Conservation (phyloP, 1,140 invertebrate genomes). For the Apis mellifera region DNA sequence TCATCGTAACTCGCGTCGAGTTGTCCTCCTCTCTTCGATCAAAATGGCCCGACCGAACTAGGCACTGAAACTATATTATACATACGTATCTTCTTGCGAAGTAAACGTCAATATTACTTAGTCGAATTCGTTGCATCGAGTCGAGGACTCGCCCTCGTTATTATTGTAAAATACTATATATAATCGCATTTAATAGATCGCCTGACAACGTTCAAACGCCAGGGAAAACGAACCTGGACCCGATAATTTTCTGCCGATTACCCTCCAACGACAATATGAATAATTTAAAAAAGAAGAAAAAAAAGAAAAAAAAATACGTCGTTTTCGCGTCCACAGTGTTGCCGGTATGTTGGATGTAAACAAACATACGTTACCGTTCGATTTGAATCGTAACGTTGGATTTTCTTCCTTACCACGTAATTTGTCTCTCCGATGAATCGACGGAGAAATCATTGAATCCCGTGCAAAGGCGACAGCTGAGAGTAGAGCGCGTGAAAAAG, state of each 20-base stretch:
- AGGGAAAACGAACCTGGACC: slow-evolving; percentile 23
- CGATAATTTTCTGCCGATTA: slow-evolving; percentile 34
- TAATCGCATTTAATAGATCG: slow-evolving; percentile 55
- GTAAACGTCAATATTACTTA: slow-evolving; percentile 62
- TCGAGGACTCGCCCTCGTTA: slow-evolving; percentile 28
- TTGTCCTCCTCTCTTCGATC: slow-evolving; percentile 37
- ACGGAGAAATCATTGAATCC: slow-evolving; percentile 1
- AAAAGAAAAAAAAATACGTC: neutral
- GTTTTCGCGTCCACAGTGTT: slow-evolving; percentile 33
- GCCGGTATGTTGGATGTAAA: neutral
- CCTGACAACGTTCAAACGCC: slow-evolving; percentile 51
- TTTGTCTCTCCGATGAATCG: too few species aligned
- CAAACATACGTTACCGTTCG: neutral
- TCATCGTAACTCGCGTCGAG: neutral
- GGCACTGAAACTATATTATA: slow-evolving; percentile 58
- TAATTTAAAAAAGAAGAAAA: neutral
- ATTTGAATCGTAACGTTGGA: neutral
- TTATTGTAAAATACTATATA: slow-evolving; percentile 50
- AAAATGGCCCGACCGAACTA: slow-evolving; percentile 31
- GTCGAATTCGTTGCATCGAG: slow-evolving; percentile 54
- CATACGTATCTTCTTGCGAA: slow-evolving; percentile 52
- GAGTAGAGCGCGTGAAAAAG: neutral
- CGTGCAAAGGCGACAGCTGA: neutral
- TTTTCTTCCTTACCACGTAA: neutral
- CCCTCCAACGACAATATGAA: slow-evolving; percentile 37